Evolutionary conservation across 2,888 invertebrate genomes (phyloP).

Genomic region (Lithosia quadra): DNA sequence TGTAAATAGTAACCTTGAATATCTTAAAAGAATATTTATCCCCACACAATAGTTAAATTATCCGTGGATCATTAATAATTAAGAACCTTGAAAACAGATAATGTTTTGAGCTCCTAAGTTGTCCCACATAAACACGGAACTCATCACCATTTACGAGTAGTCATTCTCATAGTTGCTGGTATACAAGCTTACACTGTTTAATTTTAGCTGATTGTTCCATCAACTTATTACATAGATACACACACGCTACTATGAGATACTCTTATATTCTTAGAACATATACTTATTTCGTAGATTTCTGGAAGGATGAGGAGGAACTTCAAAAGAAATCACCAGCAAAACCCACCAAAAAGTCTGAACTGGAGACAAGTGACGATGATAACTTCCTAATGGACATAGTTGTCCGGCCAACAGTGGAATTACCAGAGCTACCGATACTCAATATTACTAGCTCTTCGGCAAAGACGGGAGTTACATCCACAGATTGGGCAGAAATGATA

Average conservation of each 20-base stretch:
- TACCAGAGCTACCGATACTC: constrained; percentile 88
- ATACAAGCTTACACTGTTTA: no score
- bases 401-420: constrained; percentile 70
- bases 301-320: constrained; percentile 76
- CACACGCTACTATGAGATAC: background rate
- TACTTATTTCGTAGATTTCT: constrained; percentile 66
- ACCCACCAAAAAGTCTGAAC: constrained; percentile 53
- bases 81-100: background rate
- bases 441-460: constrained; percentile 88
- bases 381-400: constrained; percentile 76
- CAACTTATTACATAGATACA: background rate
- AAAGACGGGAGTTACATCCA: constrained; percentile 80
- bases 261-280: background rate
- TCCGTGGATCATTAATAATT: background rate
- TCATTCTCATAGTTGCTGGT: no score
- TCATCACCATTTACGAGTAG: no score
- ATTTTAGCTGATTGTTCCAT: background rate
- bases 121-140: no score
- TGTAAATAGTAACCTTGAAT: no score
- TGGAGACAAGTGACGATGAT: constrained; percentile 65
- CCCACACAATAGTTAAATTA: background rate
- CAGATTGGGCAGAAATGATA: constrained; percentile 95
- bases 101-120: no score
- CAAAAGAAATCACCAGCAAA: constrained; percentile 53
- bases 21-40: background rate